Conservation (phyloP, 2,797 vertebrate species). For the Chelonia mydas region DNA sequence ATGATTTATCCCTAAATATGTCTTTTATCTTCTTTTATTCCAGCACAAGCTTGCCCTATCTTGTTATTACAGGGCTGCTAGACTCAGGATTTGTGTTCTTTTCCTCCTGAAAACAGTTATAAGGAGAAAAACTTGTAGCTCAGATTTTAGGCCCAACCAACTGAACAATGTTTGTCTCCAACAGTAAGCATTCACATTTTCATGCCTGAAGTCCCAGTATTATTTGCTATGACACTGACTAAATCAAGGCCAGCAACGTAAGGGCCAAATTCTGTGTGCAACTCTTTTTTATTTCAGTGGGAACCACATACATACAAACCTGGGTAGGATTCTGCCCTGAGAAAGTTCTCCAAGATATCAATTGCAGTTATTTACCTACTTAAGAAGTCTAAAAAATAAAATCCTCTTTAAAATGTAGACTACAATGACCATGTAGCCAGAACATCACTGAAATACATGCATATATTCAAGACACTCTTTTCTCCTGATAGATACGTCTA, state of each 20-base stretch:
- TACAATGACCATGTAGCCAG: neutral
- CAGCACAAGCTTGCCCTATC: conserved; percentile 32
- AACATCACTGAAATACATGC: neutral
- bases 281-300: neutral
- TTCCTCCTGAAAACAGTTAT: conserved; percentile 45
- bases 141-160: conserved; percentile 5
- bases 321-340: neutral
- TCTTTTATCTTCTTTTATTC: conserved; percentile 57
- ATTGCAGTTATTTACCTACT: neutral
- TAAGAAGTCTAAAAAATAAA: neutral
- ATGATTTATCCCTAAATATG: conserved; percentile 52
- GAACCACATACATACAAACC: neutral
- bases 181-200: conserved; percentile 25
- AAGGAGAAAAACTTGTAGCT: conserved; percentile 60
- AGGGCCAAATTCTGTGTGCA: conserved; percentile 1
- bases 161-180: conserved; percentile 22
- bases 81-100: conserved; percentile 60
- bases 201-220: conserved; percentile 38
- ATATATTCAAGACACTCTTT: neutral
- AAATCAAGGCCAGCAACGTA: conserved; percentile 8
- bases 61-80: conserved; percentile 58
- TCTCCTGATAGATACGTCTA: neutral
- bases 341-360: neutral
- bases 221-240: conserved; percentile 8
- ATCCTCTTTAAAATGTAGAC: neutral